Percentiles rank a stretch among this genome's conserved stretches.
Evolutionary conservation across 2,888 invertebrate species (phyloP).

Genomic region (Aquatica leii): DNA sequence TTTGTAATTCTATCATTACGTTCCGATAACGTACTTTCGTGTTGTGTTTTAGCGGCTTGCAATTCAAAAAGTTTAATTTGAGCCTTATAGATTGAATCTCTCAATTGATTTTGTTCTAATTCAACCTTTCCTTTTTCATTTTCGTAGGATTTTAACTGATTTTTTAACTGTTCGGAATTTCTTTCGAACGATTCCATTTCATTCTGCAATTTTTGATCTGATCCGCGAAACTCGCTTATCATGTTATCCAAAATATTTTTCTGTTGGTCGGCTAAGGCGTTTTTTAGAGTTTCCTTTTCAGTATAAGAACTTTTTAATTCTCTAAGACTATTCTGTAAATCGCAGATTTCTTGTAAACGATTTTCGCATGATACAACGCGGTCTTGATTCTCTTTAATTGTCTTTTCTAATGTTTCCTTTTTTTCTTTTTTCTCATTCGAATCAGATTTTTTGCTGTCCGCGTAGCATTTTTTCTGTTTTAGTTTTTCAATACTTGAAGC

Average conservation of each 20-base stretch:
- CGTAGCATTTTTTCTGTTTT: constrained; percentile 67
- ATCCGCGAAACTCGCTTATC: constrained; percentile 70
- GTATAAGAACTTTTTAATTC: constrained; percentile 54
- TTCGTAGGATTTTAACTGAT: constrained; percentile 57
- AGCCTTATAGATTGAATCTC: constrained; percentile 54
- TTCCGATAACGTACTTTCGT: constrained; percentile 54
- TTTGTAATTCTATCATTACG: constrained; percentile 56
- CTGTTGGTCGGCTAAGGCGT: constrained; percentile 64
- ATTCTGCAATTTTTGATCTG: constrained; percentile 68
- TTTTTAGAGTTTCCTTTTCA: constrained; percentile 66
- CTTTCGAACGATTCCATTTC: constrained; percentile 65
- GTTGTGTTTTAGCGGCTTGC: constrained; percentile 61
- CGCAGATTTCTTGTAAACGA: constrained; percentile 57
- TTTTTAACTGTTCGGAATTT: constrained; percentile 59
- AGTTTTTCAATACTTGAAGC: constrained; percentile 64
- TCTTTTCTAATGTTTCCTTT: constrained; percentile 64
- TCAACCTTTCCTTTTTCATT: constrained; percentile 49
- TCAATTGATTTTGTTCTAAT: constrained; percentile 43
- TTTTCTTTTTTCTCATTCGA: constrained; percentile 71
- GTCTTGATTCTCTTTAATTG: constrained; percentile 59
- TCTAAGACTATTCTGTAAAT: constrained; percentile 54
- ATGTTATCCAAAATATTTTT: constrained; percentile 69
- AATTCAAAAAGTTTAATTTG: constrained; percentile 61
- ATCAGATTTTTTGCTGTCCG: constrained; percentile 68
- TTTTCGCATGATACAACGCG: constrained; percentile 60